phyloP scores from a whole-genome alignment of 1,140 invertebrate genomes.

The Propsilocerus akamusi region DNA sequence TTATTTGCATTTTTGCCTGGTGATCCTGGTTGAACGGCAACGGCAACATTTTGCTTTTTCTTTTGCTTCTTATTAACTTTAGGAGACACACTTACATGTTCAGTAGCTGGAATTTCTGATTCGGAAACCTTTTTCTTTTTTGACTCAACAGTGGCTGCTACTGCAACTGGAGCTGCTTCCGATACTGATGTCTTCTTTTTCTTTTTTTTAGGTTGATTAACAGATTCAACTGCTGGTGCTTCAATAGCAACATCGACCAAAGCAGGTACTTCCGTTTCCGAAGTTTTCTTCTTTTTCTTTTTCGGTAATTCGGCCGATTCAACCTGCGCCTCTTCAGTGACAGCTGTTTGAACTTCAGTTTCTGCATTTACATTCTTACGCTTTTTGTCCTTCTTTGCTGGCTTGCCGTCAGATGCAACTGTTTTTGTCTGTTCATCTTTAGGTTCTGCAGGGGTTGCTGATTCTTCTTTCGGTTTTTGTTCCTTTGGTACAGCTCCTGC shows the following conservation, averaged over 20 bases:
- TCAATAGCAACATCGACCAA: too few species aligned
- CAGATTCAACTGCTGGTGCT: too few species aligned
- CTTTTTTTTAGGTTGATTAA: too few species aligned
- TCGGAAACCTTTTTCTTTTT: neutral
- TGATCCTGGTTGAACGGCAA: neutral
- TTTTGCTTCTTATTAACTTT: too few species aligned
- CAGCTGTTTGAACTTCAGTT: too few species aligned
- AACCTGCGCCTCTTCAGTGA: too few species aligned
- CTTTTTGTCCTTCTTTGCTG: neutral
- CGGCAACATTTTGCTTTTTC: neutral
- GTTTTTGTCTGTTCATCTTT: neutral
- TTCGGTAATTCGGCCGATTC: too few species aligned
- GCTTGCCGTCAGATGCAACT: neutral
- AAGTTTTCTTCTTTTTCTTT: too few species aligned
- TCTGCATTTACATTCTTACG: too few species aligned
- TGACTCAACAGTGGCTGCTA: neutral
- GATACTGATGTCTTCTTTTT: too few species aligned
- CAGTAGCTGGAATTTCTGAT: neutral
- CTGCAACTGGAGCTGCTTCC: neutral
- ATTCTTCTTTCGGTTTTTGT: neutral
- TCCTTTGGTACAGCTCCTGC: neutral
- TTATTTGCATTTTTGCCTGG: neutral
- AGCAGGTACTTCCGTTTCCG: too few species aligned
- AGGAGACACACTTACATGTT: too few species aligned
- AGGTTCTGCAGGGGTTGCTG: neutral